Conservation (phyloP, 2,888 invertebrate genomes). For the Cheilosia grossa region DNA sequence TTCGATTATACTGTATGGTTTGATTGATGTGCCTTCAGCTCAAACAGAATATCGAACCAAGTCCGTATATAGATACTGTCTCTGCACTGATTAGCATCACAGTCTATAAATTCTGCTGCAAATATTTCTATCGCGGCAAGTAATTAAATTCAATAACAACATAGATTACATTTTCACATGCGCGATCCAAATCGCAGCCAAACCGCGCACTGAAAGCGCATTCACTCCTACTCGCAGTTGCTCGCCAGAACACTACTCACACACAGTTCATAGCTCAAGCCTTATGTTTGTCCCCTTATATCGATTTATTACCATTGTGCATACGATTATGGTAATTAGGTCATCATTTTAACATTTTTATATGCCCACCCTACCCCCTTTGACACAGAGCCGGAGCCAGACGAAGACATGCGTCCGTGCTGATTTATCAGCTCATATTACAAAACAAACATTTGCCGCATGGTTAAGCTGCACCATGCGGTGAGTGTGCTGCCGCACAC, state of each 20-base stretch:
- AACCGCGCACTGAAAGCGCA: conserved; percentile 16
- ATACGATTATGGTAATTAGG: conserved; percentile 79
- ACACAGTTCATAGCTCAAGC: conserved; percentile 47
- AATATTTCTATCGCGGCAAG: conserved; percentile 32
- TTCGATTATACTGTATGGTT: too few relatives aligned
- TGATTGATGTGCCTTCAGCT: too few relatives aligned
- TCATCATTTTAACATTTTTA: conserved; percentile 77
- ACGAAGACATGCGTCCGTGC: conserved; percentile 45
- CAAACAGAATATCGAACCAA: too few relatives aligned
- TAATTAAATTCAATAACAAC: conserved; percentile 66
- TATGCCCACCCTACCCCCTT: neutral
- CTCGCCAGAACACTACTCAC: conserved; percentile 11
- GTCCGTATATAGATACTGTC: too few relatives aligned
- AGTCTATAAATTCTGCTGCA: conserved; percentile 38
- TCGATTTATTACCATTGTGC: conserved; percentile 70
- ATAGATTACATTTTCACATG: conserved; percentile 36
- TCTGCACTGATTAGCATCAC: neutral
- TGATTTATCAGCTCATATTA: conserved; percentile 70
- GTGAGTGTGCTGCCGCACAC: conserved; percentile 36
- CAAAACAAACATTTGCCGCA: conserved; percentile 71
- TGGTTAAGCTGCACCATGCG: conserved; percentile 54
- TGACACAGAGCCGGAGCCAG: conserved; percentile 34
- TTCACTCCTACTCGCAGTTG: conserved; percentile 49
- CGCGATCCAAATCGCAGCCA: conserved; percentile 22
- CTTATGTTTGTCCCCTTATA: conserved; percentile 63